Evolutionary conservation across 2,113 vertebrate genomes (phyloP).

Genomic region (Dendropsophus ebraccatus): DNA sequence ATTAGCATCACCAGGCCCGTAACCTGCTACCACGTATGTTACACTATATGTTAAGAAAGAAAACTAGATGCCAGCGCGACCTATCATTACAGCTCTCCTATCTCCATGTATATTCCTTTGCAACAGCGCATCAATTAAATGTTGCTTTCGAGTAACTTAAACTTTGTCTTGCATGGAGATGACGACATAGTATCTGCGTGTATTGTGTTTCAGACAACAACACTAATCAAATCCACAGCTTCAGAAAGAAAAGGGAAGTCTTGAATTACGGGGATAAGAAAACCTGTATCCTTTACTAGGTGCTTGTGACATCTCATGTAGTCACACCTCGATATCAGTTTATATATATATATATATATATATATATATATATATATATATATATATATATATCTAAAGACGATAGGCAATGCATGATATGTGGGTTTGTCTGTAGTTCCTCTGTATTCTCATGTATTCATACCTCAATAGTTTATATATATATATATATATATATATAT

Average conservation of each 20-base stretch:
- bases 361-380: too few relatives aligned
- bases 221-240: conserved; percentile 56
- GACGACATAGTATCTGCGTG: conserved; percentile 47
- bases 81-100: conserved; percentile 59
- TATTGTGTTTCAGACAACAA: conserved; percentile 58
- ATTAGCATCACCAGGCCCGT: conserved; percentile 42
- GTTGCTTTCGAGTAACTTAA: conserved; percentile 60
- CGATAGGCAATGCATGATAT: not conserved
- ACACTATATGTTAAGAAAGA: conserved; percentile 59
- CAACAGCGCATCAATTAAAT: conserved; percentile 57
- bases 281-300: conserved; percentile 45
- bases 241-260: conserved; percentile 44
- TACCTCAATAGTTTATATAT: too few relatives aligned
- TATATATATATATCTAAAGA: too few relatives aligned
- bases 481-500: too few relatives aligned
- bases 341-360: too few relatives aligned
- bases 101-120: conserved; percentile 47
- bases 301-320: conserved; percentile 46
- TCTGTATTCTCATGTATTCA: too few relatives aligned
- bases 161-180: conserved; percentile 59
- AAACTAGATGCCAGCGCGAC: conserved; percentile 51
- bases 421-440: too few relatives aligned
- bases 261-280: conserved; percentile 48
- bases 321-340: conserved; percentile 46
- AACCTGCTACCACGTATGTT: conserved; percentile 57